Base-by-base conservation (phyloP, 2,888 invertebrate species). In the Andrena bicolor region DNA sequence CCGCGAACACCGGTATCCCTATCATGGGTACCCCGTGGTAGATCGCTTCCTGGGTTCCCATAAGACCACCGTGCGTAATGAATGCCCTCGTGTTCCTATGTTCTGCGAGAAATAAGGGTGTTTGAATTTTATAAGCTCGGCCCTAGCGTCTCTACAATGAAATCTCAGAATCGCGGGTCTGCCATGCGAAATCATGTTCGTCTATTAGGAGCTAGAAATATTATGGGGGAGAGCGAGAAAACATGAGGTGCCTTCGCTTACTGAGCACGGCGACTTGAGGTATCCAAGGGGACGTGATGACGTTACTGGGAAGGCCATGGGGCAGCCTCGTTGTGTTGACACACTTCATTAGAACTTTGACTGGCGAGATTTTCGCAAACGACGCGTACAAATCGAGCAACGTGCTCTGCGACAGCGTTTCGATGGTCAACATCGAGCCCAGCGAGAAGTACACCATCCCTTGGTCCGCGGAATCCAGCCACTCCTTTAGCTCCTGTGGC, bases 81-180 rank as follows among this genome's bases (percentile, higher is more conserved):
- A 90, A 94, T 7, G 92, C 92, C 58, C 90, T 90, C 0, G 93
- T 91, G 58, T 94, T 93, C 6, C 91, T 92, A 76, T 94, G 94
- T 0, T 76, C 90, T 90, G 72, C 0, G 53, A 13, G 26, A 69
- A 53, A 51, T 16, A 32, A 13, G 58, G 20, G 7, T 60, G 13
- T 20, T 63, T 28, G 8, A 48, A 65, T 41, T 41, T 7, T 13
- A 10, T 3, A 20, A 32, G 6, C 7, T 16, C 13, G 41, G 41
- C 41, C 13, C 4, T 41, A 41, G 13, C 41, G 4, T 41, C 41
- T 41, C 41, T 13, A 41, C 4, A 41, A 41, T 4, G 13, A 13
- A 41, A 41, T 41, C 41, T 13, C 10, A 2, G 3, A 41, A 1
- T 13, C 41, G 41, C 30, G n/a, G 8, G 10, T n/a, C 5, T n/a